Evolutionary conservation across 2,888 invertebrate species (phyloP).

Genomic region (Noctua janthina): DNA sequence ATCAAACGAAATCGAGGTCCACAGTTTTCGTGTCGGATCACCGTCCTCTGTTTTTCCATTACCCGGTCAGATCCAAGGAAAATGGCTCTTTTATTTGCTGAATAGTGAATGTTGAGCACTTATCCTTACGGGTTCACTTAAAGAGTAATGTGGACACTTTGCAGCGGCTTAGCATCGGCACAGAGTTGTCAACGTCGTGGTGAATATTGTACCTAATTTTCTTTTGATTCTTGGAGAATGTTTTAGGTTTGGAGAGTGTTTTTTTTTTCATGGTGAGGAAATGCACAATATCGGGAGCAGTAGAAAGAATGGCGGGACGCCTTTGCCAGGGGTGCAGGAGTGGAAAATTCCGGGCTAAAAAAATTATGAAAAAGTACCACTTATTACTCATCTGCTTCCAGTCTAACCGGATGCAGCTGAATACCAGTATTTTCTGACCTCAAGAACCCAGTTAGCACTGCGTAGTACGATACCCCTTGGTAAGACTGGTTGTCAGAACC

Average conservation of each 20-base stretch:
- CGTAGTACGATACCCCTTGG: too few species aligned
- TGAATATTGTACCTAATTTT: constrained; percentile 57
- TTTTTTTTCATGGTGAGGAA: too few species aligned
- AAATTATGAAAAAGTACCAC: too few species aligned
- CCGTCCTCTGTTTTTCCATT: constrained; percentile 86
- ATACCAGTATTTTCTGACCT: too few species aligned
- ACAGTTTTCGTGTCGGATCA: constrained; percentile 64
- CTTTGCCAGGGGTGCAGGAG: neutral
- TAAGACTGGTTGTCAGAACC: too few species aligned
- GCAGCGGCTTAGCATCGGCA: constrained; percentile 73
- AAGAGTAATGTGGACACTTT: constrained; percentile 87
- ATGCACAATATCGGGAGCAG: neutral
- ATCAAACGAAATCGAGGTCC: constrained; percentile 41
- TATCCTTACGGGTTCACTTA: constrained; percentile 82
- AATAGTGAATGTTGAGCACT: constrained; percentile 87
- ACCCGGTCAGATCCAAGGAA: constrained; percentile 85
- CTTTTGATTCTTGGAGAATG: constrained; percentile 37
- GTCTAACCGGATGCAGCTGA: too few species aligned
- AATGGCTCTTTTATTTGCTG: constrained; percentile 88
- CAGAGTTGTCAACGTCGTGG: constrained; percentile 43
- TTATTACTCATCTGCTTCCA: too few species aligned
- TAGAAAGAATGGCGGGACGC: neutral
- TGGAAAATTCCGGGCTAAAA: neutral
- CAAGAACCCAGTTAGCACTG: too few species aligned
- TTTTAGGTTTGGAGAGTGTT: too few species aligned